Conservation (phyloP, 2,113 vertebrate genomes). For the Perognathus longimembris region DNA sequence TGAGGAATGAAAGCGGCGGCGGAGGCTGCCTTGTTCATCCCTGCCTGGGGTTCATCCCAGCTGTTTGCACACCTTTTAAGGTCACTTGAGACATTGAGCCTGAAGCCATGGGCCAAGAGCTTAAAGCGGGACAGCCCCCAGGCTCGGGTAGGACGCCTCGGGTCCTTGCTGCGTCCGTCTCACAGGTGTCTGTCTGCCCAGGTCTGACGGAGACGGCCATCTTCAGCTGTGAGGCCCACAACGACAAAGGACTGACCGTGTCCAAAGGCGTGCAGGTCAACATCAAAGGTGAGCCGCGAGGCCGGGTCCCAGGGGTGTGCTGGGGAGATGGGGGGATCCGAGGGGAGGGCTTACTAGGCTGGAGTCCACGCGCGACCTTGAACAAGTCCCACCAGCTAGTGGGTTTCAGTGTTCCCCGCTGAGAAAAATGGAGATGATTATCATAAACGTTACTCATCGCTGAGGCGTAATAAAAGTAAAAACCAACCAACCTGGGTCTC, state of each 20-base stretch:
- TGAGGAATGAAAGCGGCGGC: not conserved
- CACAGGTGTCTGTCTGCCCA: slow-evolving; percentile 35
- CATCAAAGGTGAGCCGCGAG: slow-evolving; percentile 91
- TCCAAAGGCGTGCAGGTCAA: slow-evolving; percentile 92
- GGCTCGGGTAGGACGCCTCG: not conserved
- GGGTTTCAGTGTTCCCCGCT: not conserved
- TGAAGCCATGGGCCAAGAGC: not conserved
- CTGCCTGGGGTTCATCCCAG: not conserved
- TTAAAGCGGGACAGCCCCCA: rapidly evolving
- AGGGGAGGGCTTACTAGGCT: too few relatives aligned
- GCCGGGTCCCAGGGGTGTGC: rapidly evolving
- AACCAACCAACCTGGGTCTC: not conserved
- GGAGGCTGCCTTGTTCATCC: not conserved
- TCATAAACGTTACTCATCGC: not conserved
- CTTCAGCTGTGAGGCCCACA: slow-evolving; percentile 96
- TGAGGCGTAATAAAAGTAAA: not conserved
- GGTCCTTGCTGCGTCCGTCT: not conserved
- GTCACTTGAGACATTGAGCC: not conserved
- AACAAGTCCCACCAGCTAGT: not conserved
- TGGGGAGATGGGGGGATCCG: too few relatives aligned
- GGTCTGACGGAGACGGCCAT: slow-evolving; percentile 89
- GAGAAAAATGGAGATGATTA: not conserved
- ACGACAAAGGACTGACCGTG: slow-evolving; percentile 91
- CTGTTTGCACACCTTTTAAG: not conserved
- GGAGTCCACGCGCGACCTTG: not conserved